Conservation (phyloP, 2,888 invertebrate genomes). For the Tiphia femorata region DNA sequence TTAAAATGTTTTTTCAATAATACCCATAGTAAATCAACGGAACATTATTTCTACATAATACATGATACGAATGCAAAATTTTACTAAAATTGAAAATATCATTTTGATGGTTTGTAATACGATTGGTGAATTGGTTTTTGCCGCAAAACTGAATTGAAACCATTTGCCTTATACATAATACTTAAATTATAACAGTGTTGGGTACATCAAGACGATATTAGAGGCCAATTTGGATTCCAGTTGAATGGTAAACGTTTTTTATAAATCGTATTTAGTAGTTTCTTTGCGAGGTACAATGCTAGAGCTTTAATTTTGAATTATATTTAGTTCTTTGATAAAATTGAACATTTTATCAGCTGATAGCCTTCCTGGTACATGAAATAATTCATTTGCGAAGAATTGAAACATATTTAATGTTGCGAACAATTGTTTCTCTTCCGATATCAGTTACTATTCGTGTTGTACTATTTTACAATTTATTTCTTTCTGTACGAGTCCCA, state of each 20-base stretch:
- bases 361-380: too few species aligned
- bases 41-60: constrained; percentile 2
- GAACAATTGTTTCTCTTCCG: too few species aligned
- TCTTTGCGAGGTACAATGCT: constrained; percentile 28
- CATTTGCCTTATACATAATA: constrained; percentile 33
- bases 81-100: constrained; percentile 9
- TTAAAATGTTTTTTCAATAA: constrained; percentile 32
- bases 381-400: too few species aligned
- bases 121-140: constrained; percentile 18
- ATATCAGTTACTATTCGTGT: background rate
- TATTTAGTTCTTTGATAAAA: too few species aligned
- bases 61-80: background rate
- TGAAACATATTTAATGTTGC: background rate
- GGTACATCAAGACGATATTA: constrained; percentile 27
- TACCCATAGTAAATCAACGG: constrained; percentile 27
- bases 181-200: constrained; percentile 19
- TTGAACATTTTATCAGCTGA: too few species aligned
- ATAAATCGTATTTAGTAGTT: constrained; percentile 16
- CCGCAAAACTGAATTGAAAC: constrained; percentile 12
- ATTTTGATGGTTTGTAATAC: constrained; percentile 14
- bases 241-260: constrained; percentile 42
- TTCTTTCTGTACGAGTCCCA: too few species aligned
- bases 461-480: background rate
- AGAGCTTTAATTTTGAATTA: background rate
- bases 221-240: constrained; percentile 29